A percentile compares a stretch with the other conserved stretches of the same genome.
These are phyloP conservation scores for Zaprionus ghesquierei DNA, from an alignment of 1,140 invertebrate genomes.

Conservation along the genomic window DNA sequence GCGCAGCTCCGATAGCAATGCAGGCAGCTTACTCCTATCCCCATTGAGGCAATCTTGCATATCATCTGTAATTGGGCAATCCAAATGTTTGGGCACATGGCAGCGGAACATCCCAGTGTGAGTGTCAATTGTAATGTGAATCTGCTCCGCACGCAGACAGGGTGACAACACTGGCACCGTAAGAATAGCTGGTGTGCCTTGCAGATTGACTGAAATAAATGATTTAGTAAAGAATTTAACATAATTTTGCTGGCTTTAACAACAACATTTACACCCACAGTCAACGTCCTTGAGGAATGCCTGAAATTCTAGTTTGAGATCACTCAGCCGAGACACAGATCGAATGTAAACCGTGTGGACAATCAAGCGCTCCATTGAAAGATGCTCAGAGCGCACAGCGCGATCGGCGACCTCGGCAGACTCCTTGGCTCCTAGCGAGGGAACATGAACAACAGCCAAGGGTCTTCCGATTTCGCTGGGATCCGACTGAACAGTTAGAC, in stretches of 20 bases:
- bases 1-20: constrained; percentile 88
- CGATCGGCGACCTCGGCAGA: constrained; percentile 89
- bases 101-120: constrained; percentile 95
- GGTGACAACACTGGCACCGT: constrained; percentile 94
- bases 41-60: constrained; percentile 91
- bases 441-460: constrained; percentile 93
- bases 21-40: constrained; percentile 88
- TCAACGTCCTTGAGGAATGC: constrained; percentile 89
- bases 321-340: constrained; percentile 90
- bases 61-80: constrained; percentile 91
- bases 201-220: constrained; percentile 84
- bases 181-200: constrained; percentile 94
- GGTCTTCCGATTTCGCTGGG: constrained; percentile 91
- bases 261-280: constrained; percentile 84
- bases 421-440: constrained; percentile 88
- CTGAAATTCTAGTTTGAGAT: constrained; percentile 92
- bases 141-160: constrained; percentile 94
- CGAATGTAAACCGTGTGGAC: constrained; percentile 98
- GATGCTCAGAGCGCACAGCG: constrained; percentile 92
- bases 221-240: not conserved
- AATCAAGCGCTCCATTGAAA: constrained; percentile 97
- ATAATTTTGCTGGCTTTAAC: not conserved
- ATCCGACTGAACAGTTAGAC: constrained; percentile 94
- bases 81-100: constrained; percentile 94
- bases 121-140: constrained; percentile 96